Conservation (phyloP, 92 coral and sea anemone species). For the Bergia puertoricense region DNA sequence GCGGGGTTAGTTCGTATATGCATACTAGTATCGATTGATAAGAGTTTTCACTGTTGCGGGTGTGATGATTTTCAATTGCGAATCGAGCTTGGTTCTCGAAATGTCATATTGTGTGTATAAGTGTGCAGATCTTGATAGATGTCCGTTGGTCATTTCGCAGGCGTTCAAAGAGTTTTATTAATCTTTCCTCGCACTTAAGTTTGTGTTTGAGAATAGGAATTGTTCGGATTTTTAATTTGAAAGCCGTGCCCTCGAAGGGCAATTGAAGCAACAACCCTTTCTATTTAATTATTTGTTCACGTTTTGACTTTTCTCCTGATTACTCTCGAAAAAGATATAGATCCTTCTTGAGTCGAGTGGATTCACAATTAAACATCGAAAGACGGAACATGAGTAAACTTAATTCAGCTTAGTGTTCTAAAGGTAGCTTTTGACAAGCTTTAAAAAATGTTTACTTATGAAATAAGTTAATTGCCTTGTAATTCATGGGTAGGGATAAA, state of each 20-base stretch:
- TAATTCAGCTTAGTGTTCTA: slow-evolving; percentile 20
- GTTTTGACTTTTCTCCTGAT: not conserved
- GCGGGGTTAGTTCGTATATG: slow-evolving; percentile 28
- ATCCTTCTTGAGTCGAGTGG: slow-evolving; percentile 47
- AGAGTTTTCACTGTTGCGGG: not conserved
- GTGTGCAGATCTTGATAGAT: not conserved
- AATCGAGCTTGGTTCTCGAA: not conserved
- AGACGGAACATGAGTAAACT: not conserved
- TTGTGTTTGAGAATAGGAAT: not conserved
- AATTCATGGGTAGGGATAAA: slow-evolving; percentile 35
- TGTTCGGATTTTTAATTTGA: not conserved
- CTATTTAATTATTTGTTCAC: not conserved
- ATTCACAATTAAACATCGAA: slow-evolving; percentile 24
- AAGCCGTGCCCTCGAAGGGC: not conserved
- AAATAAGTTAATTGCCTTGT: slow-evolving; percentile 41
- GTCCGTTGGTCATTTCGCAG: too few relatives aligned
- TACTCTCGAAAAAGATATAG: slow-evolving; percentile 31
- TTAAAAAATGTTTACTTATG: slow-evolving; percentile 40
- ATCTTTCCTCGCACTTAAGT: not conserved
- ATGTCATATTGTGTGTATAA: not conserved
- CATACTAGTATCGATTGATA: slow-evolving; percentile 20
- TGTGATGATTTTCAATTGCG: slow-evolving; percentile 14
- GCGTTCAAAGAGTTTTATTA: not conserved
- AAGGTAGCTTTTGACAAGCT: slow-evolving; percentile 39
- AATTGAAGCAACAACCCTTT: not conserved